phyloP scores from a whole-genome alignment of 2,113 vertebrate species.

The Oceanites oceanicus region DNA sequence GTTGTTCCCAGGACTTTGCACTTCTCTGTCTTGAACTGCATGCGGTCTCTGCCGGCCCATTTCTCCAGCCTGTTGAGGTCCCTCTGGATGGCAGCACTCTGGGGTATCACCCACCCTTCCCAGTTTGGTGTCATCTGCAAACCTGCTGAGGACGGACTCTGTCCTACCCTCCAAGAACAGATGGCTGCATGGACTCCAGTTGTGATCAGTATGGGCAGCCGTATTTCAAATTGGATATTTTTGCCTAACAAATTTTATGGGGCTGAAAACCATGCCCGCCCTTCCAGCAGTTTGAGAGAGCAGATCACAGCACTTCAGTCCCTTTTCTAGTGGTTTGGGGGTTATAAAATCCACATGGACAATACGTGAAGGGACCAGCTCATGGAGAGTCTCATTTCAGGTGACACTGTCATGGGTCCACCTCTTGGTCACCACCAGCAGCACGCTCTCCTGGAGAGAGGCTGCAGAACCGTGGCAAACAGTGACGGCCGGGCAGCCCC shows the following conservation, averaged over 20 bases:
- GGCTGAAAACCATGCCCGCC: background rate
- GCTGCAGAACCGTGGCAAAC: background rate
- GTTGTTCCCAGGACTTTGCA: background rate
- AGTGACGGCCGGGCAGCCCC: background rate
- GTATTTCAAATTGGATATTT: fast-evolving
- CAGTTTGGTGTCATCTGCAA: background rate
- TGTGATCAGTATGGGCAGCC: background rate
- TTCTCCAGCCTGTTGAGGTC: background rate
- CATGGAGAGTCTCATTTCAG: background rate
- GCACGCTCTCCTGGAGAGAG: background rate
- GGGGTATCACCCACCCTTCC: background rate
- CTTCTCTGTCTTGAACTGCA: background rate
- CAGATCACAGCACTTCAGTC: background rate
- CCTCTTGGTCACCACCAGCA: background rate
- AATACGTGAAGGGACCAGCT: background rate
- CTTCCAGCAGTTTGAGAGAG: background rate
- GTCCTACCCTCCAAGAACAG: background rate
- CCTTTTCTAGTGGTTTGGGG: background rate
- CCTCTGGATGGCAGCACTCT: background rate
- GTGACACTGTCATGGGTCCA: fast-evolving
- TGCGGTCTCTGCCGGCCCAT: background rate
- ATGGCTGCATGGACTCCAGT: fast-evolving
- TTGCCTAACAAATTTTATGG: background rate
- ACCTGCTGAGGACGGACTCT: background rate
- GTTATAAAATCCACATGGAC: background rate